A percentile compares a stretch with the other conserved stretches of the same genome.
Evolutionary conservation across 2,113 vertebrate species (phyloP).

Genomic region (Xiphias gladius): DNA sequence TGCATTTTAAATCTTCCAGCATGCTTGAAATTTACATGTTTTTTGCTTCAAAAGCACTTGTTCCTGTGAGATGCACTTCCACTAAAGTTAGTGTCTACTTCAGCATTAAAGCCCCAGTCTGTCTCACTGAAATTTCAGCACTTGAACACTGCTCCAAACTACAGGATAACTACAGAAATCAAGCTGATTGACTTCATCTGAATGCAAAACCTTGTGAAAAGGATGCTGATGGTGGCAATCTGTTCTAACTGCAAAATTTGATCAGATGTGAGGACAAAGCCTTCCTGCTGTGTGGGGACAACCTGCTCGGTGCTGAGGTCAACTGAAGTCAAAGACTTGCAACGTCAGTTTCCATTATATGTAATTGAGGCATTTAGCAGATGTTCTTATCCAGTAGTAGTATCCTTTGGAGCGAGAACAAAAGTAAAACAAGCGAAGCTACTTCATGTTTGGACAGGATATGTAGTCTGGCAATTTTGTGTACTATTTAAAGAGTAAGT

Average conservation of each 20-base stretch:
- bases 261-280: slow-evolving; percentile 3
- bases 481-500: too few relatives aligned
- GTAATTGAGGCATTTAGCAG: not conserved
- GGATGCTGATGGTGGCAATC: slow-evolving; percentile 17
- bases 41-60: not conserved
- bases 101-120: slow-evolving; percentile 17
- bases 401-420: not conserved
- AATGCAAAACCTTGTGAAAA: slow-evolving; percentile 18
- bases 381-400: not conserved
- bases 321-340: not conserved
- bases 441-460: too few relatives aligned
- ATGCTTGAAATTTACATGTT: not conserved
- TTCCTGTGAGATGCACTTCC: not conserved
- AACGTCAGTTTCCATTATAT: not conserved
- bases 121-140: not conserved
- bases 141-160: not conserved
- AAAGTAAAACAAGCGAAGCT: not conserved
- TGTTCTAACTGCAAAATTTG: slow-evolving; percentile 1
- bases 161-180: slow-evolving; percentile 17
- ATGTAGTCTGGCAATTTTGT: too few relatives aligned
- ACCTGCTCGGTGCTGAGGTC: not conserved
- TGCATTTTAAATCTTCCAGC: slow-evolving; percentile 7
- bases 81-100: not conserved
- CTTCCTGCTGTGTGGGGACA: not conserved
- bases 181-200: slow-evolving; percentile 3